A percentile compares a stretch with the other conserved stretches of the same genome.
phyloP scores from a whole-genome alignment of 1,140 invertebrate species.

The Dendroctonus ponderosae region DNA sequence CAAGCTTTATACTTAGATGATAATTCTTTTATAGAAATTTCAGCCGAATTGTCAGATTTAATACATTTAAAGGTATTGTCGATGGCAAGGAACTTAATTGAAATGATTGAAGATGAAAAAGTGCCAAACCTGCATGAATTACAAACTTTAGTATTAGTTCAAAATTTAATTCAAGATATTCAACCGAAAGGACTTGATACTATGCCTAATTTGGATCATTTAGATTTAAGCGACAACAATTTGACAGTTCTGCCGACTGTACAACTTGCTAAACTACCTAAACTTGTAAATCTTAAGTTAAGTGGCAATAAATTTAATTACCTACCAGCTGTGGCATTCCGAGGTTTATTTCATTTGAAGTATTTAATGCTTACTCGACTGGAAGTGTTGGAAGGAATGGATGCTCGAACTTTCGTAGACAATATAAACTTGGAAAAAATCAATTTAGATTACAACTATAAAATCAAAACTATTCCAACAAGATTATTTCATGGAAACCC shows the following conservation, averaged over 20 bases:
- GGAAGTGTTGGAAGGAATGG: slow-evolving; percentile 63
- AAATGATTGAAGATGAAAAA: slow-evolving; percentile 64
- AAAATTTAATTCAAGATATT: slow-evolving; percentile 70
- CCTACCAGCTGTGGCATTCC: slow-evolving; percentile 71
- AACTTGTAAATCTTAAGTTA: slow-evolving; percentile 69
- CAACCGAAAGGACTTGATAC: slow-evolving; percentile 67
- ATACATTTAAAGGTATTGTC: slow-evolving; percentile 66
- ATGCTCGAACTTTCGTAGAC: slow-evolving; percentile 76
- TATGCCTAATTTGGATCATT: slow-evolving; percentile 63
- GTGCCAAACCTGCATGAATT: slow-evolving; percentile 68
- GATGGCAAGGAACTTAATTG: slow-evolving; percentile 70
- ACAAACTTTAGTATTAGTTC: slow-evolving; percentile 62
- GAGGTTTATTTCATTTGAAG: slow-evolving; percentile 75
- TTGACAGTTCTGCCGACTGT: slow-evolving; percentile 73
- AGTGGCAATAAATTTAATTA: slow-evolving; percentile 72
- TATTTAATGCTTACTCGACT: slow-evolving; percentile 69
- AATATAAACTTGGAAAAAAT: slow-evolving; percentile 78
- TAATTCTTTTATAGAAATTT: slow-evolving; percentile 76
- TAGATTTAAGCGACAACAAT: slow-evolving; percentile 81
- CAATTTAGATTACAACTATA: slow-evolving; percentile 73
- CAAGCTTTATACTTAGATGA: slow-evolving; percentile 67
- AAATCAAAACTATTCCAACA: slow-evolving; percentile 65
- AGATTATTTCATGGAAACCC: slow-evolving; percentile 74
- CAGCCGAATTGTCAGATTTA: slow-evolving; percentile 61
- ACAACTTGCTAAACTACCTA: slow-evolving; percentile 70